A percentile compares a stretch with the other conserved stretches of the same genome.
Evolutionary conservation across 2,888 invertebrate species (phyloP).

Genomic region (Bugulina stolonifera): DNA sequence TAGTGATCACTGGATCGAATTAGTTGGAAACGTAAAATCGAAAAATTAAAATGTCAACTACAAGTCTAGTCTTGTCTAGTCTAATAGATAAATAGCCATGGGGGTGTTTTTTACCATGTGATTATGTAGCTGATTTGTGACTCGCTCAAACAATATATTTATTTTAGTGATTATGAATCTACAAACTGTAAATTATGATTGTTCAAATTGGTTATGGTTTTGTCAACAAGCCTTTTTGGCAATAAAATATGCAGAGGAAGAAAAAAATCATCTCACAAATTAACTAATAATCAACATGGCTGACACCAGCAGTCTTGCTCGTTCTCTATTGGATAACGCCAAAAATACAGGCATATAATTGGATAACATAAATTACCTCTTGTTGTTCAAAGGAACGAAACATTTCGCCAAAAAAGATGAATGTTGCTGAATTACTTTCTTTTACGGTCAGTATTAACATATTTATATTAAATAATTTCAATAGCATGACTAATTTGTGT

Average conservation of each 20-base stretch:
- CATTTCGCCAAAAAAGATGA: no score
- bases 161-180: background rate
- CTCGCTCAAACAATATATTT: background rate
- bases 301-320: background rate
- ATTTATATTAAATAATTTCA: no score
- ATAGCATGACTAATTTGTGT: no score
- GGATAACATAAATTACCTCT: no score
- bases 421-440: conserved; percentile 45
- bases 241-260: background rate
- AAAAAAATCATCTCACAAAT: conserved; percentile 13
- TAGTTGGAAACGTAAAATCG: no score
- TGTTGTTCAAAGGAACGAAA: no score
- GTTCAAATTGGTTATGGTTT: background rate
- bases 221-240: conserved; percentile 1
- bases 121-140: conserved; percentile 25
- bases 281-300: conserved; percentile 26
- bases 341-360: no score
- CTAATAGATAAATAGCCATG: no score
- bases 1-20: no score
- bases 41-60: no score
- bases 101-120: background rate
- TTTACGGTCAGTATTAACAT: conserved; percentile 43
- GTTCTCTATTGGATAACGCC: background rate
- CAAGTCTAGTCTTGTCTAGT: no score
- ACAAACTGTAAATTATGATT: background rate